Base-by-base conservation (phyloP, 2,797 vertebrate genomes). In the Florisuga fusca region DNA sequence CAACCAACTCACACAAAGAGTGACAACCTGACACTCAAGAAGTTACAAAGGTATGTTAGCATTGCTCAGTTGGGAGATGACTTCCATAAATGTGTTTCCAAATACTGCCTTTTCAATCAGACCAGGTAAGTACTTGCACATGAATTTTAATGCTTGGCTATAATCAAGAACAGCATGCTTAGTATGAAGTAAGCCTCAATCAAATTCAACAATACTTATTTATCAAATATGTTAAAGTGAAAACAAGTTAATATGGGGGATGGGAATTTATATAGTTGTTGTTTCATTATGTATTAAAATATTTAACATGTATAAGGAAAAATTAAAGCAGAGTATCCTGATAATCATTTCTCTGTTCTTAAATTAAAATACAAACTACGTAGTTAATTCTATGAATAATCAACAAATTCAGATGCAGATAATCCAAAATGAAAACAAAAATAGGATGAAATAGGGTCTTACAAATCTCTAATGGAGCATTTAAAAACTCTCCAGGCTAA, bases 41-140 rank as follows among this genome's bases (percentile, higher is more conserved):
- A 76, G 31, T 84, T 54, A 79, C 51, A 58, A 34, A 73, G 59
- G n/a, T 22, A 45, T 9, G 41, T 19, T 71, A 79, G 6, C 50
- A 67, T n/a, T 69, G 25, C 71, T 45, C 21, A 81, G 29, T 2
- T 76, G 45, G 27, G n/a, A 91, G 34, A 8, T 41, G 15, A 86
- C 74, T 80, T 95, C 38, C 63, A 84, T 0, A 82, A 20, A 84
- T 1, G 2, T 55, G 29, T 84, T 94, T 92, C 84, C 78, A 87
- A 76, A 77, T 58, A 59, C 34, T 94, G 66, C 15, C 55, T 87
- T 27, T 94, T 72, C 58, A 83, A 83, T 75, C 87, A 95, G 58
- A 51, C 58, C 62, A 93, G 11, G 34, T 87, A 90, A 66, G 46
- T 46, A 78, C 59, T 84, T 55, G 64, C 33, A 76, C 93, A 94